Base-by-base conservation (phyloP, 2,888 invertebrate genomes). In the Rotaria magnacalcarata region DNA sequence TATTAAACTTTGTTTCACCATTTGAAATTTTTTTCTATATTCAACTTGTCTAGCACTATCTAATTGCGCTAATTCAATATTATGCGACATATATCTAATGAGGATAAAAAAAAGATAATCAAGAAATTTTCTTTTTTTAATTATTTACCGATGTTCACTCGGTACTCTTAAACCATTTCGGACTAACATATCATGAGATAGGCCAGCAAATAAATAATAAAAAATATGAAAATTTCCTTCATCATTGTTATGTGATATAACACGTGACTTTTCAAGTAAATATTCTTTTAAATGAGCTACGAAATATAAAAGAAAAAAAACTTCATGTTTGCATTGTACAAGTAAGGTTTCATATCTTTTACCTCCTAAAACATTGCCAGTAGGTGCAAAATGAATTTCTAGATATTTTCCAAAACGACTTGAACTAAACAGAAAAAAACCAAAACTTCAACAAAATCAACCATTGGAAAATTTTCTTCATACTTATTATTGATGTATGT, bases 341-440 rank as follows among this genome's bases (percentile, higher is more conserved):
- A 19, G 54, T 14, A 11, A 24, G 21, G 5, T 16, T 16, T 96
- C 96, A 86, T 95, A 95, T 27, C 14, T 67, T 6, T 43, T 85
- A 85, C 85, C 85, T 16, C 96, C 96, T 86, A 95, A 95, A 87
- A 95, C 93, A 92, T 96, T 96, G 75, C 96, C 96, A 14, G 94
- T 94, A 89, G 93, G 92, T 88, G 94, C 85, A 87, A 90, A 90
- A 86, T 88, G 88, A 27, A 90, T 89, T 87, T 90, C 90, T 27
- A 90, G 89, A 87, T 90, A 90, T 88, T 90, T 90, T 24, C 90
- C 90, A 88, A 90, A 90, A 84, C 90, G 88, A 88, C 90, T 90
- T n/a, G 90, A 90, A 88, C 67, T 67, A 16, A 52, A 52, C 3
- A 52, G 14, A 11, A 3, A 52, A 52, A 52, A 2, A 52, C 5